Conservation (phyloP, 2,888 invertebrate species). For the Oscheius sp. region DNA sequence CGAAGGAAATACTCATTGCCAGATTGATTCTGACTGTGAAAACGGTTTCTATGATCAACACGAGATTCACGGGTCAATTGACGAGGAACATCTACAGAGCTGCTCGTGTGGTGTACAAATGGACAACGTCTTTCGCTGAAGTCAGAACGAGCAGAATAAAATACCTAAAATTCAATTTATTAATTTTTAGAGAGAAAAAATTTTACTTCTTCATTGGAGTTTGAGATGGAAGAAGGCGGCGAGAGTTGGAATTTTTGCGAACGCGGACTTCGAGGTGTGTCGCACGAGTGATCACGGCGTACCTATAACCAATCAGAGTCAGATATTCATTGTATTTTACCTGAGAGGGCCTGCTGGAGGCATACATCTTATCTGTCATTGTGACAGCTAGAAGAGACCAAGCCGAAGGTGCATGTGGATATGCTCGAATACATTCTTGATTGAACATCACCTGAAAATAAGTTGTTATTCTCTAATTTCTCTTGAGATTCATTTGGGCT, state of each 20-base stretch:
- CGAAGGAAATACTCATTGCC: constrained; percentile 8
- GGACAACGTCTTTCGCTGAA: background rate
- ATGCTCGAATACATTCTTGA: constrained; percentile 64
- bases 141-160: constrained; percentile 9
- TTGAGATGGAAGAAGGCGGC: constrained; percentile 8
- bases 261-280: background rate
- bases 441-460: constrained; percentile 59
- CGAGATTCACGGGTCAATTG: constrained; percentile 12
- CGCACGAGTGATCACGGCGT: background rate
- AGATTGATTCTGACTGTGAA: constrained; percentile 5
- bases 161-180: background rate
- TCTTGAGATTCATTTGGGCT: background rate
- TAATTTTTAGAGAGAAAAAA: background rate
- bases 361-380: constrained; percentile 54
- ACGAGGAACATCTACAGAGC: background rate
- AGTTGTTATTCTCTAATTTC: background rate
- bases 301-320: background rate
- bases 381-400: constrained; percentile 60
- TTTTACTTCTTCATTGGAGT: constrained; percentile 19
- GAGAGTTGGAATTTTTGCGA: background rate
- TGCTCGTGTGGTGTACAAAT: constrained; percentile 5
- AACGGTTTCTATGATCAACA: background rate
- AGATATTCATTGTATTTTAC: background rate
- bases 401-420: constrained; percentile 63
- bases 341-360: constrained; percentile 32